Evolutionary conservation across 2,888 invertebrate genomes (phyloP).

Genomic region (Ophion costatus): DNA sequence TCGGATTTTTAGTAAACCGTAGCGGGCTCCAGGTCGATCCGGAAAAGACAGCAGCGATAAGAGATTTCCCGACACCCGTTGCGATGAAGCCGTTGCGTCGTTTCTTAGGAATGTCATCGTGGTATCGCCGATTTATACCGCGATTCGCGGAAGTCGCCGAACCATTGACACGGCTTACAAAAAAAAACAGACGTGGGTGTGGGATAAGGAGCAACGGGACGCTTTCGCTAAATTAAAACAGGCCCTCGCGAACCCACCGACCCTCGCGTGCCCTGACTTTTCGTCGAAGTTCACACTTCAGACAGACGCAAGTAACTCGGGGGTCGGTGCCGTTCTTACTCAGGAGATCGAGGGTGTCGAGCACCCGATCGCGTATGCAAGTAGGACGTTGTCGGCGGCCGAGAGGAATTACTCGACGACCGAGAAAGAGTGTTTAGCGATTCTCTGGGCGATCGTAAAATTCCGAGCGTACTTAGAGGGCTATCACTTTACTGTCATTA

Average conservation of each 20-base stretch:
- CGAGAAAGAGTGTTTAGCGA: conserved; percentile 27
- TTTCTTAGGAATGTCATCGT: conserved; percentile 18
- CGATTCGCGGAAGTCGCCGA: not conserved
- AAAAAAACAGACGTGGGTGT: conserved; percentile 11
- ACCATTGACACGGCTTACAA: not conserved
- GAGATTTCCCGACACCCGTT: not conserved
- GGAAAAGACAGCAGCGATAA: not conserved
- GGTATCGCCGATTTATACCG: conserved; percentile 11
- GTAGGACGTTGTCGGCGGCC: conserved; percentile 31
- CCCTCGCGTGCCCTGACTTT: conserved; percentile 66
- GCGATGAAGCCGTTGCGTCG: not conserved
- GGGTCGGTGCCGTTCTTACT: conserved; percentile 26
- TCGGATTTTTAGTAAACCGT: conserved; percentile 70
- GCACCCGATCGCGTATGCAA: conserved; percentile 59
- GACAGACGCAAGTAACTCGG: conserved; percentile 57
- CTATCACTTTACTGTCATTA: conserved; percentile 39
- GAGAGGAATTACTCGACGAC: conserved; percentile 54
- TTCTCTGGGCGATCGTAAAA: conserved; percentile 34
- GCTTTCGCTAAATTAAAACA: conserved; percentile 56
- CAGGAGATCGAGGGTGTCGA: conserved; percentile 23
- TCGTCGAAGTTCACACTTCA: conserved; percentile 50
- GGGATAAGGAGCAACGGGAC: not conserved
- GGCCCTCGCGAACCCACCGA: conserved; percentile 56
- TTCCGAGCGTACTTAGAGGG: conserved; percentile 44
- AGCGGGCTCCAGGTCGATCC: not conserved